Evolutionary conservation across 2,888 invertebrate species (phyloP).

Genomic region (Callyntrura sp.): DNA sequence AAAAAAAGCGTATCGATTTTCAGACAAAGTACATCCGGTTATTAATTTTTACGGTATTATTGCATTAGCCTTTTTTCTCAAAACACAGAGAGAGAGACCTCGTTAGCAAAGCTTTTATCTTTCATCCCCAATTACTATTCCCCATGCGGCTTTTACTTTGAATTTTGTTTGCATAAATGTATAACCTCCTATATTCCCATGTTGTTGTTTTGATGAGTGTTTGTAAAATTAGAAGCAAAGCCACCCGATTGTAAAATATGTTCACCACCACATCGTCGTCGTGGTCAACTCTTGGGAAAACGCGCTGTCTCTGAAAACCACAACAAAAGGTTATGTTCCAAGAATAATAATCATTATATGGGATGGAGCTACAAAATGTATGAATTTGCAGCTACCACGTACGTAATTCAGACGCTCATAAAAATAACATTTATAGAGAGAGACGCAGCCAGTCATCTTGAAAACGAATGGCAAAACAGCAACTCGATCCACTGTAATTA

Average conservation of each 20-base stretch:
- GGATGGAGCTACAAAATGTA: not conserved
- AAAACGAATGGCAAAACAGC: slow-evolving; percentile 40
- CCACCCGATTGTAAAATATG: slow-evolving; percentile 12
- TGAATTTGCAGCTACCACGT: not conserved
- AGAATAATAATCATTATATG: too few species aligned
- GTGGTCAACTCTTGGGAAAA: slow-evolving; percentile 41
- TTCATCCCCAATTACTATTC: slow-evolving; percentile 23
- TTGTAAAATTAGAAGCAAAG: slow-evolving; percentile 22
- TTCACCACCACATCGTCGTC: not conserved
- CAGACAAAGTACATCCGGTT: slow-evolving; percentile 69
- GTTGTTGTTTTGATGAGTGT: not conserved
- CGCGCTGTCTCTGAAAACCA: slow-evolving; percentile 34
- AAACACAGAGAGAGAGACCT: not conserved
- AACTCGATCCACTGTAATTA: slow-evolving; percentile 46
- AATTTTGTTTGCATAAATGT: not conserved
- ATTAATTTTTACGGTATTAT: too few species aligned
- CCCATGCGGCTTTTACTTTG: slow-evolving; percentile 20
- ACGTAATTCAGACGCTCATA: not conserved
- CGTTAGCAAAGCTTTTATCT: slow-evolving; percentile 21
- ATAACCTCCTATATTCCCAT: not conserved
- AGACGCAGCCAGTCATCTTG: slow-evolving; percentile 27
- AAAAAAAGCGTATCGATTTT: too few species aligned
- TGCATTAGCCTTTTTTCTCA: not conserved
- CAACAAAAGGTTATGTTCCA: slow-evolving; percentile 44
- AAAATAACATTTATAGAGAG: too few species aligned